Base-by-base conservation (phyloP, 2,888 invertebrate species). In the Sminthurinus aureus region DNA sequence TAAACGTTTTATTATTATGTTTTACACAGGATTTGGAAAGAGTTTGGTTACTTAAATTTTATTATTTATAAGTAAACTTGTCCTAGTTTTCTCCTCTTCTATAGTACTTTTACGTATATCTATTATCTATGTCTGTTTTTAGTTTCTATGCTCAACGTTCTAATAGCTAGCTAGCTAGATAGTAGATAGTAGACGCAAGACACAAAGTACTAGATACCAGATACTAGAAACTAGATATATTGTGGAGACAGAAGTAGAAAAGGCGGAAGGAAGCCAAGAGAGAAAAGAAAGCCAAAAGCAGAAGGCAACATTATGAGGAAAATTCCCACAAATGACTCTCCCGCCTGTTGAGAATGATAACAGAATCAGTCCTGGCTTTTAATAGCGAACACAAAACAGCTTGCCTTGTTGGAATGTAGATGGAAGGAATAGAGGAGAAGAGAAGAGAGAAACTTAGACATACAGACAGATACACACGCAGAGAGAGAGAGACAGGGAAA, bases 31-130 rank as follows among this genome's bases (percentile, higher is more conserved):
- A 2, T 58, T 58, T 18, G 51, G 38, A 38, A 38, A 38, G 58
- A 58, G 18, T 75, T 58, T 58, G 58, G 58, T 75, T 71, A 81
- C 20, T 81, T 71, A 71, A 81, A 74, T 81, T 73, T 52, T 81
- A 81, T 81, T 81, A 81, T 81, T 81, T 81, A 81, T 73, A 73
- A 81, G 69, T 81, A 6, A 81, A n/a, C 11, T 73, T 73, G 50
- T 20, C 71, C 52, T 80, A 15, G 52, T 69, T 20, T 38, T 80
- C 13, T 26, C 22, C 2, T 58, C 18, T 58, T 58, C 58, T 38
- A n/a, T n/a, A n/a, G n/a, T n/a, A n/a, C 38, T 6, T 38, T 6
- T 38, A n/a, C n/a, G n/a, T n/a, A 6, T 38, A 38, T 38, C 38
- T 38, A 38, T 38, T 38, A 38, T 38, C 38, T 38, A 38, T 38